Evolutionary conservation across 2,797 vertebrate genomes (phyloP), one percentile per base, ranked within the genome.

Genomic region (Lacerta bilineata): DNA sequence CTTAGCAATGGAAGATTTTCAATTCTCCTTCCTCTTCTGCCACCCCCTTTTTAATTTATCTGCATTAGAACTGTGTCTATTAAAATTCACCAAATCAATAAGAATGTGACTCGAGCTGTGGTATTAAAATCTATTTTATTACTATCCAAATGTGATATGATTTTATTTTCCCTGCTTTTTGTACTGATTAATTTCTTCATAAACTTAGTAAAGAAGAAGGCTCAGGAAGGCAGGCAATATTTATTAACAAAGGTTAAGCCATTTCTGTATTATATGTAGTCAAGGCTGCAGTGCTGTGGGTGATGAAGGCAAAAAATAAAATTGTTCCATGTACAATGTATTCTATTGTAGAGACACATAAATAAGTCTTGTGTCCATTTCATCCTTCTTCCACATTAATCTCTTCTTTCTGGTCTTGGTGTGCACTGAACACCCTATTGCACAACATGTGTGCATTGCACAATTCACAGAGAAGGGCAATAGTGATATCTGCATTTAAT

Each of bases 11-110:
- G n/a, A 2, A 11, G 85, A 39, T 83, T 91, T 93, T 92, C 89
- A 91, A 90, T 88, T 91, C 93, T 89, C 85, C 89, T 50, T 85
- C 74, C 64, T 68, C 86, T 1, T 71, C 43, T 87, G 17, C 75
- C 64, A 90, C 23, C 61, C 61, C 33, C 10, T 27, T 84, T 74
- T 87, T 25, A 83, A 46, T 77, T 43, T 88, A 87, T 85, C 85
- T 76, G 90, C 89, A 94, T 94, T 88, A 91, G 81, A 93, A 90
- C 82, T 78, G 33, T 33, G 2, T 90, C 88, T 94, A 89, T 95
- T 95, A 94, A 93, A 93, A 92, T 89, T 85, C 46, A 71, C 89
- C 80, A 66, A 46, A 80, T 72, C 33, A 61, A 72, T 8, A 43
- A 46, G 50, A 86, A 41, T 13, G 33, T 33, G 41, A 46, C 64